Conservation (phyloP, 2,797 vertebrate species). For the Trachops cirrhosus region DNA sequence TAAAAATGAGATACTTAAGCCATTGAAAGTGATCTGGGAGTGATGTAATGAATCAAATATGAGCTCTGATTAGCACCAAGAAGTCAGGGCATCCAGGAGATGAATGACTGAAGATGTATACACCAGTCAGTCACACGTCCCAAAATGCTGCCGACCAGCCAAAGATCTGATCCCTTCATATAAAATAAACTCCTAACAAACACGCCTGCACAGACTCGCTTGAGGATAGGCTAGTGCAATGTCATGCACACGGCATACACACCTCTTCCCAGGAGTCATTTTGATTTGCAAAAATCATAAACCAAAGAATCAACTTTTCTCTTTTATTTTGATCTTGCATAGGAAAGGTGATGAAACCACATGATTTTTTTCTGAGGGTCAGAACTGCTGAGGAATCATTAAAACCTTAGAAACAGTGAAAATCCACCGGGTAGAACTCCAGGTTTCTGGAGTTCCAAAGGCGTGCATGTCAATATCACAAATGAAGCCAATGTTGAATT, state of each 20-base stretch:
- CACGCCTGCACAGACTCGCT: neutral
- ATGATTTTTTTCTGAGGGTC: neutral
- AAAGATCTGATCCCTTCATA: neutral
- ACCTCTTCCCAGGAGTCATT: slow-evolving; percentile 36
- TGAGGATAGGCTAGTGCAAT: neutral
- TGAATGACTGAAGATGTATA: neutral
- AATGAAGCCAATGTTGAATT: slow-evolving; percentile 26
- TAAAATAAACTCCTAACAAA: neutral
- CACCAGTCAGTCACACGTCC: neutral
- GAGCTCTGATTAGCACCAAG: neutral
- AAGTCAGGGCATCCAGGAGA: neutral
- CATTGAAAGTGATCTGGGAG: neutral
- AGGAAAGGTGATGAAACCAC: slow-evolving; percentile 12
- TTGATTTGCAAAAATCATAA: slow-evolving; percentile 45
- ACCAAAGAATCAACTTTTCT: slow-evolving; percentile 44
- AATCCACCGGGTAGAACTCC: slow-evolving; percentile 14
- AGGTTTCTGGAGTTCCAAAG: neutral
- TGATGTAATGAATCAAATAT: neutral
- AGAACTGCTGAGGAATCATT: slow-evolving; percentile 44
- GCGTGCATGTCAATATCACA: slow-evolving; percentile 13
- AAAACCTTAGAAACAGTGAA: slow-evolving; percentile 38
- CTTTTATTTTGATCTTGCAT: slow-evolving; percentile 54
- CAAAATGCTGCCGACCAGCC: neutral
- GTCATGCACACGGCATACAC: neutral
- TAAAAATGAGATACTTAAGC: neutral